A percentile compares a stretch with the other conserved stretches of the same genome.
Conservation (phyloP, 2,888 invertebrate genomes). For the Octodonta nipae region DNA sequence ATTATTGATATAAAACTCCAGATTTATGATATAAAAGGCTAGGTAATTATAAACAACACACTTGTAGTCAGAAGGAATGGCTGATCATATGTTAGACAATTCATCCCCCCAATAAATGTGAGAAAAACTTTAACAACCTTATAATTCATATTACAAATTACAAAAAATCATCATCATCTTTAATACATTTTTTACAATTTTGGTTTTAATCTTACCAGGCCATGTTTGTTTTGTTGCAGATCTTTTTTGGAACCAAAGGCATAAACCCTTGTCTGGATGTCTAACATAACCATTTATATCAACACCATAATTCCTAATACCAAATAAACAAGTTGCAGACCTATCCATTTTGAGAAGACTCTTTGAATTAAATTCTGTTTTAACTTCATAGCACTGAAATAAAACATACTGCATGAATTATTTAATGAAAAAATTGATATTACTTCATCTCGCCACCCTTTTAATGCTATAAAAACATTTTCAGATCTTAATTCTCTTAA, state of each 20-base stretch:
- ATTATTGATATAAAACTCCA: too few relatives aligned
- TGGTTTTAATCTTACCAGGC: conserved; percentile 48
- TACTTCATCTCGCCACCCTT: conserved; percentile 90
- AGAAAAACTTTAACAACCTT: too few relatives aligned
- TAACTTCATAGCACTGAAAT: conserved; percentile 73
- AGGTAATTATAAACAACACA: too few relatives aligned
- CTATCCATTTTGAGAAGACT: conserved; percentile 72
- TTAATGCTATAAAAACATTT: conserved; percentile 64
- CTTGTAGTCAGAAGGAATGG: too few relatives aligned
- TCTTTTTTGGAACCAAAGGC: conserved; percentile 85
- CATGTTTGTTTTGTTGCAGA: conserved; percentile 87
- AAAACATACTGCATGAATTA: neutral
- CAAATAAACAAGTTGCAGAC: conserved; percentile 85
- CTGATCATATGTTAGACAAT: too few relatives aligned
- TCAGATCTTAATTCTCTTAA: conserved; percentile 62
- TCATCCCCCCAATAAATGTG: too few relatives aligned
- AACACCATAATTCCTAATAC: conserved; percentile 85
- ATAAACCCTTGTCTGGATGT: conserved; percentile 71
- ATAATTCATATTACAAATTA: too few relatives aligned
- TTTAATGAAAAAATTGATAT: neutral
- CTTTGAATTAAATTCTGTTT: conserved; percentile 51
- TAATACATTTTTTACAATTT: neutral
- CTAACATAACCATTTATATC: conserved; percentile 87
- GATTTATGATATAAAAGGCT: neutral
- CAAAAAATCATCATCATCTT: too few relatives aligned